Evolutionary conservation across 2,888 invertebrate genomes (phyloP).

Genomic region (Allolobophora icterica): DNA sequence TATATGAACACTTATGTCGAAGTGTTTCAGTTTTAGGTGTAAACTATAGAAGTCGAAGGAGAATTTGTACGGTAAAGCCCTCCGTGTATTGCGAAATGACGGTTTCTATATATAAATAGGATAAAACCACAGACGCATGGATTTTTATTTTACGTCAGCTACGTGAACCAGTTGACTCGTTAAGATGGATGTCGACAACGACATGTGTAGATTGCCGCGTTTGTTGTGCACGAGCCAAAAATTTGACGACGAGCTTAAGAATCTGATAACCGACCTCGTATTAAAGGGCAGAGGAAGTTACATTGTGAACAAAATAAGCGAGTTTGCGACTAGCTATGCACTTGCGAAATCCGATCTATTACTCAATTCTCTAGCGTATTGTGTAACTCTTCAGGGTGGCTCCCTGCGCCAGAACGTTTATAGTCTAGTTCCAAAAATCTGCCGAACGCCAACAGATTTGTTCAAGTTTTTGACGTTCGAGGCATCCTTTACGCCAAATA

Average conservation of each 20-base stretch:
- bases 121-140: neutral
- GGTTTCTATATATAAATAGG: neutral
- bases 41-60: neutral
- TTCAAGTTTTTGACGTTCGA: conserved; percentile 7
- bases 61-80: neutral
- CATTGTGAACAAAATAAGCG: neutral
- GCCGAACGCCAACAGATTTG: conserved; percentile 21
- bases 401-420: neutral
- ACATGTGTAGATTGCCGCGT: neutral
- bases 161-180: neutral
- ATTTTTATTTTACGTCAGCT: neutral
- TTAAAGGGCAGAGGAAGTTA: neutral
- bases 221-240: conserved; percentile 13
- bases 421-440: neutral
- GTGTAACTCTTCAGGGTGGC: neutral
- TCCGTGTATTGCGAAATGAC: neutral
- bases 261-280: neutral
- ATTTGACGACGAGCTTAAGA: neutral
- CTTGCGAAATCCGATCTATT: conserved; percentile 5
- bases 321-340: neutral
- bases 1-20: neutral
- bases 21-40: neutral
- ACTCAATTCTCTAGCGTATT: neutral
- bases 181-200: neutral
- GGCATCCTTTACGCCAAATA: neutral